phyloP scores from a whole-genome alignment of 2,797 vertebrate species.

The Hippocampus kuda region DNA sequence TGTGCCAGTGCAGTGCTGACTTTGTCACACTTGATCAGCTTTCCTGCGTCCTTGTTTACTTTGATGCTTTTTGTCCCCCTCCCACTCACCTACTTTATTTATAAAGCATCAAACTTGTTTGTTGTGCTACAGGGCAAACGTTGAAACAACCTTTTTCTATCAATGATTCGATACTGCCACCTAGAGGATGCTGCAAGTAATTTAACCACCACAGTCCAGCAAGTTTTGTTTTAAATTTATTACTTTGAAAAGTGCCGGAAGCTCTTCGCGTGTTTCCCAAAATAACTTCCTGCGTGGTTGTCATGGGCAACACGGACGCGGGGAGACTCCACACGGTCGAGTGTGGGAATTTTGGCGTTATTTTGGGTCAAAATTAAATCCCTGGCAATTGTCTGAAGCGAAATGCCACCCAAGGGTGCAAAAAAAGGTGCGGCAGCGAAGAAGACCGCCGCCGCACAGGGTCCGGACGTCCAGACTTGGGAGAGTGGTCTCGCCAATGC shows the following conservation, averaged over 20 bases:
- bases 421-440: slow-evolving; percentile 34
- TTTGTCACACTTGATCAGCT: too few relatives aligned
- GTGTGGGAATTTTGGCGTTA: not conserved
- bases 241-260: not conserved
- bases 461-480: slow-evolving; percentile 37
- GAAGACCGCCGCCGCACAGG: slow-evolving; percentile 16
- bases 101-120: too few relatives aligned
- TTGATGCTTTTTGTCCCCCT: too few relatives aligned
- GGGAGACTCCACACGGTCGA: not conserved
- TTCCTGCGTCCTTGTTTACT: too few relatives aligned
- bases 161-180: not conserved
- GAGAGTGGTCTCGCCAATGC: slow-evolving; percentile 46
- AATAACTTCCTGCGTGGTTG: slow-evolving; percentile 20
- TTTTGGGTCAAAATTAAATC: not conserved
- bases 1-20: too few relatives aligned
- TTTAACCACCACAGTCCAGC: too few relatives aligned
- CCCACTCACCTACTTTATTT: too few relatives aligned
- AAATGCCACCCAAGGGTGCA: slow-evolving; percentile 50
- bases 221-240: too few relatives aligned
- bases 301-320: slow-evolving; percentile 34
- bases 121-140: too few relatives aligned
- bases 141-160: too few relatives aligned
- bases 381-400: not conserved
- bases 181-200: not conserved
- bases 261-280: not conserved